phyloP scores from a whole-genome alignment of 1,140 invertebrate species.

The Mactra quadrangularis region DNA sequence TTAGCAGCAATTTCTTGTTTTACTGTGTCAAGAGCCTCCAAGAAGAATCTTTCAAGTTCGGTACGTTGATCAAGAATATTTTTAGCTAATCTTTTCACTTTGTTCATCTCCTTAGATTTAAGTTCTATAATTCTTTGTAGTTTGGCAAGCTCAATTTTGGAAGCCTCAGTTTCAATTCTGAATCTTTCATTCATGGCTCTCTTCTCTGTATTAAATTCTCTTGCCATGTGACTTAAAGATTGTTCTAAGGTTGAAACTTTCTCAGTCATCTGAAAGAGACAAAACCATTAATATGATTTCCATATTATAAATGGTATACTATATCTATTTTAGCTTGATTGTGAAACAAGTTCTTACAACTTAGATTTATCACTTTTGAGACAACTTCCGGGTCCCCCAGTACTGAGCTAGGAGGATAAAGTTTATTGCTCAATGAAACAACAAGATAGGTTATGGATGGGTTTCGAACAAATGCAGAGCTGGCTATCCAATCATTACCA shows the following conservation, averaged over 20 bases:
- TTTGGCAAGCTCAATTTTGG: constrained; percentile 79
- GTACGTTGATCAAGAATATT: constrained; percentile 83
- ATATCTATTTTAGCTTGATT: no score
- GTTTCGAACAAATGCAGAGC: no score
- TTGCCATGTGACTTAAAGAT: constrained; percentile 81
- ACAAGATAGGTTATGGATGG: no score
- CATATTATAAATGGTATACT: no score
- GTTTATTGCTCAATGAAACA: no score
- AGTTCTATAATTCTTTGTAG: constrained; percentile 82
- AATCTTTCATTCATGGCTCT: constrained; percentile 68
- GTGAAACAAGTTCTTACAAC: no score
- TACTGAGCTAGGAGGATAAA: no score
- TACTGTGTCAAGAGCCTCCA: constrained; percentile 81
- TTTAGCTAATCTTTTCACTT: constrained; percentile 82
- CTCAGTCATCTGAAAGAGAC: constrained; percentile 75
- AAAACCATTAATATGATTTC: no score
- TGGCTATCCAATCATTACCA: no score
- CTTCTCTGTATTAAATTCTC: constrained; percentile 81
- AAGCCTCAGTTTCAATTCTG: constrained; percentile 78
- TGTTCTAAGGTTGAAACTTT: constrained; percentile 81
- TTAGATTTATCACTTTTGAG: no score
- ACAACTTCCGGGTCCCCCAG: no score
- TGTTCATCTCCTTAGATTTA: constrained; percentile 83
- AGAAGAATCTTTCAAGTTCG: constrained; percentile 83
- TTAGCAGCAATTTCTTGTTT: constrained; percentile 81